Percentiles rank a stretch among this genome's conserved stretches.
Conservation (phyloP, 1,140 invertebrate genomes). For the Apis dorsata region DNA sequence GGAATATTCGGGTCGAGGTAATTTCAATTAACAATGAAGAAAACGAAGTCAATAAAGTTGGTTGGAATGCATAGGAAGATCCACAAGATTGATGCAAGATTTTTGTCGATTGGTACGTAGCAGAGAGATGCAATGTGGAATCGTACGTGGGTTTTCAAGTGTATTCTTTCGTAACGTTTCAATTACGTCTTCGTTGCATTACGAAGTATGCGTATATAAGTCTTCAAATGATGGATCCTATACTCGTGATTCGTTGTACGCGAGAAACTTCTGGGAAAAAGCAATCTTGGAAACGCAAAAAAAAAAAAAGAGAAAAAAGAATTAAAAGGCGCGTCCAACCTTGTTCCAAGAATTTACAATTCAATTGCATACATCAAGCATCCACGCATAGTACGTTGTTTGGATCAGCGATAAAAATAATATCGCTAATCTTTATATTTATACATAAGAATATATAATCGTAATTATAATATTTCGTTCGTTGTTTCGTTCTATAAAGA, state of each 20-base stretch:
- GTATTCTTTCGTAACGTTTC: neutral
- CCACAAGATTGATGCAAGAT: neutral
- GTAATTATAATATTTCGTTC: neutral
- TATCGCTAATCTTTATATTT: neutral
- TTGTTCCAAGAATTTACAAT: constrained; percentile 1
- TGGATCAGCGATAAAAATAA: neutral
- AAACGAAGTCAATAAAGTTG: too few relatives aligned
- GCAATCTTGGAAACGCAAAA: neutral
- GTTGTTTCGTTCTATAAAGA: neutral
- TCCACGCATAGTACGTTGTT: neutral
- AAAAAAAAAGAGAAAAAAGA: neutral
- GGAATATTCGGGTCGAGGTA: too few relatives aligned
- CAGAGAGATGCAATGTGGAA: neutral
- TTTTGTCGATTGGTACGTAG: neutral
- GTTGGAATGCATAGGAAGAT: neutral
- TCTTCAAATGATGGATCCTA: neutral
- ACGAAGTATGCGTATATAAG: too few relatives aligned
- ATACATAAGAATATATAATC: neutral
- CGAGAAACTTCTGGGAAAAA: neutral
- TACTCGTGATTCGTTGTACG: too few relatives aligned
- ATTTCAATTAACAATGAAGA: too few relatives aligned
- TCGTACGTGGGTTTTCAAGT: neutral
- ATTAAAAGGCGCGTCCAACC: neutral
- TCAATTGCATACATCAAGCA: neutral
- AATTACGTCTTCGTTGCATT: neutral